These are phyloP conservation scores for Erpornis zantholeuca DNA, from an alignment of 2,113 vertebrate genomes.

Conservation along the genomic window DNA sequence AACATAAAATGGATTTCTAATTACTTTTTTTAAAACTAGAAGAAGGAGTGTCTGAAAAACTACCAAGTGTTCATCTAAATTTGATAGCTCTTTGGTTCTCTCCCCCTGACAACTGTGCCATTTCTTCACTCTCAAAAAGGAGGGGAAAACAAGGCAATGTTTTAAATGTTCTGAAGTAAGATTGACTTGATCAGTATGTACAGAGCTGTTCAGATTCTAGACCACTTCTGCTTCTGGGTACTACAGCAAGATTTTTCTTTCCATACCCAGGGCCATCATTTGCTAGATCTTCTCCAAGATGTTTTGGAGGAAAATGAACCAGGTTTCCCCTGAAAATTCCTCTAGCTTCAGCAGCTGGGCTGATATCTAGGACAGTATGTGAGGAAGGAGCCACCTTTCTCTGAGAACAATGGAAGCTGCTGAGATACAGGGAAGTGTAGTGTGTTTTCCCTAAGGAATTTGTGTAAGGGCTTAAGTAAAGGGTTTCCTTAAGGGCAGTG, in stretches of 20 bases:
- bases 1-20: neutral
- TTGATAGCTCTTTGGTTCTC: neutral
- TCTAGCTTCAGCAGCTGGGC: neutral
- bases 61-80: neutral
- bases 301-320: neutral
- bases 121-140: neutral
- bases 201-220: neutral
- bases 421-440: neutral
- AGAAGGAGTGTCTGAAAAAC: neutral
- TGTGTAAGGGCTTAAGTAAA: neutral
- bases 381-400: neutral
- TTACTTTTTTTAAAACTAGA: neutral
- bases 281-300: neutral
- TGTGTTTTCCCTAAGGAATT: neutral
- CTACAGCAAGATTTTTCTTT: neutral
- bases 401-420: neutral
- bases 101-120: neutral
- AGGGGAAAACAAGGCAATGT: neutral
- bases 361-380: neutral
- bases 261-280: neutral
- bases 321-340: neutral
- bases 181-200: fast-evolving
- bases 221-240: neutral
- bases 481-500: neutral
- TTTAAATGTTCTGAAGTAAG: neutral